Base-by-base conservation (phyloP, 2,113 vertebrate species). In the Melanerpes aurifrons region DNA sequence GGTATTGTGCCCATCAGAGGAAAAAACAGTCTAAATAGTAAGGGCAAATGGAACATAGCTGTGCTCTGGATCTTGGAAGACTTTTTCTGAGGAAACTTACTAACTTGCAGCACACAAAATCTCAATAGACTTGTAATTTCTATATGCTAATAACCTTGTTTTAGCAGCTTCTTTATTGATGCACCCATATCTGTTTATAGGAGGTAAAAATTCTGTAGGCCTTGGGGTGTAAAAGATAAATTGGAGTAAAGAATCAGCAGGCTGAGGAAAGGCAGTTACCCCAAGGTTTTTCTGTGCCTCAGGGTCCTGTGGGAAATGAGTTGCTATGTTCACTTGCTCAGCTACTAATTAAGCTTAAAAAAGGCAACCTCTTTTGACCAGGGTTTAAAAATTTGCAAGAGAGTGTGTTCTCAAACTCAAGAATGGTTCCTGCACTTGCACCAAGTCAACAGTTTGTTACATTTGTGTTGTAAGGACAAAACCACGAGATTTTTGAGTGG, bases 111-210 rank as follows among this genome's bases (percentile, higher is more conserved):
- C 5, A 50, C 19, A 35, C 54, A 67, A 58, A 70, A 67, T 61
- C 16, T 47, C n/a, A 4, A 2, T 18, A 28, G 58, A 2, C 0
- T 0, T 48, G 11, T 50, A n/a, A 37, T 67, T 87, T 82, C 68
- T 71, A 0, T 43, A 18, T 22, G 1, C 5, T n/a, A 53, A 6
- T 10, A 56, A 8, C 17, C 16, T 63, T 54, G 31, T 19, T 82
- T 92, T 48, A 61, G 22, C 20, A 66, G 29, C 32, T 82, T 78
- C 71, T 79, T 69, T 82, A 22, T 70, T 12, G 56, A 0, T 62
- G 9, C 4, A 2, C 4, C 7, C 6, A 0, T 26, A 4, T 74
- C 19, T 76, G 3, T 72, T 61, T 72, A 24, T 20, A 45, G 87
- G 80, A 29, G 15, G 25, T 83, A 43, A 66, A 48, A 70, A 80